These are phyloP conservation scores for Zaprionus africanus DNA, from an alignment of 1,140 invertebrate genomes.

Conservation along the genomic window DNA sequence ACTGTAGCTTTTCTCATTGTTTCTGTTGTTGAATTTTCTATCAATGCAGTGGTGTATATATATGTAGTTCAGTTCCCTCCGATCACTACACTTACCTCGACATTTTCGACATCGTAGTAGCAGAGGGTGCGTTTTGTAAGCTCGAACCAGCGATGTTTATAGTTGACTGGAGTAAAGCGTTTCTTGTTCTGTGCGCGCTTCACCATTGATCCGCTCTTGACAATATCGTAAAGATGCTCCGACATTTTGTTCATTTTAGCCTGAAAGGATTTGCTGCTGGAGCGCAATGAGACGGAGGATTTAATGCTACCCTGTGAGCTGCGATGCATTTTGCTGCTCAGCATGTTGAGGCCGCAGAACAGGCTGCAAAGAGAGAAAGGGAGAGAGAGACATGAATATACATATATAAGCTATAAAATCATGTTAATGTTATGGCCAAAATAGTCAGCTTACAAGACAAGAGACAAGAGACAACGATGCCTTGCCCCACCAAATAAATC, in stretches of 20 bases:
- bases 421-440: constrained; percentile 48
- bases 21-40: no score
- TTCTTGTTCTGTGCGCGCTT: constrained; percentile 95
- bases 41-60: not conserved
- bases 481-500: constrained; percentile 53
- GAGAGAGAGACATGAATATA: not conserved
- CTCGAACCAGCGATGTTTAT: constrained; percentile 93
- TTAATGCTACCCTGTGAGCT: constrained; percentile 70
- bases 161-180: constrained; percentile 92
- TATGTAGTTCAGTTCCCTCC: not conserved
- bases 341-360: constrained; percentile 31
- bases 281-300: constrained; percentile 62
- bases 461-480: constrained; percentile 50
- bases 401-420: constrained; percentile 30
- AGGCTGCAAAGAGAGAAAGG: constrained; percentile 17
- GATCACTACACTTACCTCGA: constrained; percentile 87
- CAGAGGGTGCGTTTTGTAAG: constrained; percentile 89
- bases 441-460: constrained; percentile 65
- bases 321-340: constrained; percentile 62
- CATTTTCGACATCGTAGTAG: constrained; percentile 91
- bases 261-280: constrained; percentile 77
- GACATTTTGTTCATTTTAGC: constrained; percentile 80
- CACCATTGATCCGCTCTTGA: constrained; percentile 90
- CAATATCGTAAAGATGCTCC: constrained; percentile 75
- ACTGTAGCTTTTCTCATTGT: no score